Evolutionary conservation across 2,888 invertebrate genomes (phyloP).

Genomic region (Timandra comae): DNA sequence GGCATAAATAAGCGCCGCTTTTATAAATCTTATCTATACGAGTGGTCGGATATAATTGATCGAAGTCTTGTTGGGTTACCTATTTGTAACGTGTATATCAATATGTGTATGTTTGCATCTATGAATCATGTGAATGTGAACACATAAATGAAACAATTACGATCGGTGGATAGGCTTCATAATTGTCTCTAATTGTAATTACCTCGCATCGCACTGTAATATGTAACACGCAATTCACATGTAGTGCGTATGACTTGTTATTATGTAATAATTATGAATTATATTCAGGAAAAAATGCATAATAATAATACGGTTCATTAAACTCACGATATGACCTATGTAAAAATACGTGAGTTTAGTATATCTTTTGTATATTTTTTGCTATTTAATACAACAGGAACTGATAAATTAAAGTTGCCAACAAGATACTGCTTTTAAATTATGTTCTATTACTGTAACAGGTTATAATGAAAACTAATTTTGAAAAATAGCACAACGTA

Average conservation of each 20-base stretch:
- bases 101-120: slow-evolving; percentile 2
- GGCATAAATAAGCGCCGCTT: no score
- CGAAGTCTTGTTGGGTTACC: no score
- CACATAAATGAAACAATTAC: slow-evolving; percentile 42
- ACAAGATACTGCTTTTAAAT: not conserved
- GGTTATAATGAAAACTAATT: slow-evolving; percentile 21
- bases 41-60: no score
- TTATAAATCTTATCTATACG: no score
- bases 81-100: no score
- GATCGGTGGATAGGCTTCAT: slow-evolving; percentile 45
- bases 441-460: slow-evolving; percentile 9
- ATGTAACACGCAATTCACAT: slow-evolving; percentile 32
- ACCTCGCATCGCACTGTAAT: slow-evolving; percentile 32
- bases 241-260: slow-evolving; percentile 32
- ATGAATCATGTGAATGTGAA: slow-evolving; percentile 33
- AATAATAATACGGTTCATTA: slow-evolving; percentile 17
- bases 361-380: no score
- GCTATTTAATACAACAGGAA: no score
- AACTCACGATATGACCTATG: slow-evolving; percentile 18
- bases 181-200: slow-evolving; percentile 46
- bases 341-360: no score
- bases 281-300: slow-evolving; percentile 24
- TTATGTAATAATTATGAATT: slow-evolving; percentile 33
- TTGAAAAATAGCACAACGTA: slow-evolving; percentile 16
- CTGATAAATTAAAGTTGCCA: no score